A percentile compares a stretch with the other conserved stretches of the same genome.
Evolutionary conservation across 2,888 invertebrate species (phyloP).

Genomic region (Eupithecia insigniata): DNA sequence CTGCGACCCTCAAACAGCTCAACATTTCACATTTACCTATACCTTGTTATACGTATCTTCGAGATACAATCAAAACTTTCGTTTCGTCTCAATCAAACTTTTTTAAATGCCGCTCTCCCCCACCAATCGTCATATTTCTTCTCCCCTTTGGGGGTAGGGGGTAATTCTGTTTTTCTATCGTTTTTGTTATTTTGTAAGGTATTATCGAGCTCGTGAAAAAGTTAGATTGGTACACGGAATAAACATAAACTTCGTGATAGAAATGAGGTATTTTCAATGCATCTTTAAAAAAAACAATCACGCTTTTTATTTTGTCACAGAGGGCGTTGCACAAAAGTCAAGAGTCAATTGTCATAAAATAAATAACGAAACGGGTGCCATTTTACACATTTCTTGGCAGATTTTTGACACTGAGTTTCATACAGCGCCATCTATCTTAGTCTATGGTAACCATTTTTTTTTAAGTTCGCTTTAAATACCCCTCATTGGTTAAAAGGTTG

Average conservation of each 20-base stretch:
- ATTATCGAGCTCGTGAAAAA: constrained; percentile 54
- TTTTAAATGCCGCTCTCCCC: constrained; percentile 70
- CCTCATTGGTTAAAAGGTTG: too few species aligned
- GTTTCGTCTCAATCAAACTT: constrained; percentile 79
- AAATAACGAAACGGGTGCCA: too few species aligned
- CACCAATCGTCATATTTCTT: constrained; percentile 56
- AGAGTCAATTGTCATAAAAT: too few species aligned
- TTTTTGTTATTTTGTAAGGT: constrained; percentile 60
- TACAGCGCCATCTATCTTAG: too few species aligned
- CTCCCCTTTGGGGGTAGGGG: constrained; percentile 32
- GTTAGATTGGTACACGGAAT: constrained; percentile 50
- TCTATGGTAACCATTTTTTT: too few species aligned
- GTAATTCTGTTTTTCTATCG: constrained; percentile 69
- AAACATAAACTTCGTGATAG: constrained; percentile 36
- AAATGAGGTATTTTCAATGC: too few species aligned
- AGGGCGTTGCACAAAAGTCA: too few species aligned
- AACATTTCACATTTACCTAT: constrained; percentile 55
- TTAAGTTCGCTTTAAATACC: too few species aligned
- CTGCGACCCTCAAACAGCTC: not conserved
- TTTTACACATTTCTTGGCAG: too few species aligned
- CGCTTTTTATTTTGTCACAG: too few species aligned
- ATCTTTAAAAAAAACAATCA: too few species aligned
- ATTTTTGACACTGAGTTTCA: too few species aligned
- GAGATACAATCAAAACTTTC: constrained; percentile 79
- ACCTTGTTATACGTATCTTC: constrained; percentile 68